Evolutionary conservation across 2,113 vertebrate genomes (phyloP).

Genomic region (Nyctereutes procyonoides): DNA sequence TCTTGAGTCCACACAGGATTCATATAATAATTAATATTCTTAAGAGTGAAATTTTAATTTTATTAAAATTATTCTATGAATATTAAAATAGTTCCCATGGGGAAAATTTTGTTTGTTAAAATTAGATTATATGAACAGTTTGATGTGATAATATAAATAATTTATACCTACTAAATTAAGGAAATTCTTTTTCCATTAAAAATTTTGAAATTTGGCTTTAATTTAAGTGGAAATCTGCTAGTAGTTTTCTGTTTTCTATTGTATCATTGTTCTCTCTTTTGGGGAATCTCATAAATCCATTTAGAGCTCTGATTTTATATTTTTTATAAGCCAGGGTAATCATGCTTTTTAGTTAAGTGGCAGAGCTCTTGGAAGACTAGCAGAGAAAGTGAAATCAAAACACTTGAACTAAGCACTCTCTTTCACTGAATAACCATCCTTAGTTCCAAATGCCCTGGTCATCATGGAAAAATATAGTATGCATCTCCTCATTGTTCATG

Average conservation of each 20-base stretch:
- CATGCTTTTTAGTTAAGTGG: slow-evolving; percentile 25
- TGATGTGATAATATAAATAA: slow-evolving; percentile 29
- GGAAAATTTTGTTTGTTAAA: slow-evolving; percentile 44
- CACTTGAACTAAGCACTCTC: neutral
- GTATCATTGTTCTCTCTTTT: neutral
- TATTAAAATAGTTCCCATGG: slow-evolving; percentile 13
- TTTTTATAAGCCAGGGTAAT: neutral
- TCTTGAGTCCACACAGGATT: neutral
- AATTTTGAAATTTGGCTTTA: slow-evolving; percentile 61
- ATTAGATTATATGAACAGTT: neutral
- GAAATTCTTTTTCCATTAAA: slow-evolving; percentile 48
- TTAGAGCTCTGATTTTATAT: slow-evolving; percentile 1
- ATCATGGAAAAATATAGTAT: neutral
- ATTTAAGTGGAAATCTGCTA: neutral
- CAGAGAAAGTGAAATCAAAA: neutral
- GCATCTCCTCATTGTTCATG: neutral
- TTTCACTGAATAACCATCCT: neutral
- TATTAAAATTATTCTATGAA: slow-evolving; percentile 47
- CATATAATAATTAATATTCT: slow-evolving; percentile 3
- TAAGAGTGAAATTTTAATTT: slow-evolving; percentile 54
- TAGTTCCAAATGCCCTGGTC: neutral
- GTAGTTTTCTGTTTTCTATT: neutral
- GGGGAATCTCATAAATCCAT: slow-evolving; percentile 13
- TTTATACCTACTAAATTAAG: neutral
- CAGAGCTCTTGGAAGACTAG: slow-evolving; percentile 21